These are phyloP conservation scores for Shinisaurus crocodilurus DNA, from an alignment of 2,113 vertebrate genomes.

Conservation along the genomic window DNA sequence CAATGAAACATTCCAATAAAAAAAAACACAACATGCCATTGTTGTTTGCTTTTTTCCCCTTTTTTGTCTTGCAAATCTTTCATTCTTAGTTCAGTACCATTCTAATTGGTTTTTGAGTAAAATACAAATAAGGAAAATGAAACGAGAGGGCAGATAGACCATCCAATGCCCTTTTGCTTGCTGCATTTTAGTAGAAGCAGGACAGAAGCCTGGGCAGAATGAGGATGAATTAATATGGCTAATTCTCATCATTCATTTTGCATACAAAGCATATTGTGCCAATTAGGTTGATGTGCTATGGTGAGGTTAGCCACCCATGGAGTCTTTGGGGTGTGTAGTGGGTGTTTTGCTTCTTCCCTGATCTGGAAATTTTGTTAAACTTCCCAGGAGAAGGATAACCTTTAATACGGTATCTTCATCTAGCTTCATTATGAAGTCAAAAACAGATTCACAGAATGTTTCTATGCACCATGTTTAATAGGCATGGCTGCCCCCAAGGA, in stretches of 20 bases:
- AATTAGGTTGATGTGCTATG: not conserved
- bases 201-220: not conserved
- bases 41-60: not conserved
- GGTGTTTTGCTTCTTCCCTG: not conserved
- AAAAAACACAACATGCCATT: not conserved
- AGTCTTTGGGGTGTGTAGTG: not conserved
- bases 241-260: not conserved
- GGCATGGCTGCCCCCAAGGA: not conserved
- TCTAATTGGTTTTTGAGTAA: not conserved
- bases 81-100: not conserved
- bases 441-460: not conserved
- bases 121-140: not conserved
- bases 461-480: not conserved
- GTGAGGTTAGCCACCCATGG: not conserved
- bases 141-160: not conserved
- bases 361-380: too few species aligned
- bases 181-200: not conserved
- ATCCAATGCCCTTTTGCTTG: not conserved
- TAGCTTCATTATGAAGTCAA: not conserved
- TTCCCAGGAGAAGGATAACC: not conserved
- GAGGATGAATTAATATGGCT: not conserved
- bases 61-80: not conserved
- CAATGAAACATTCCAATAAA: not conserved
- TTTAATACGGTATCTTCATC: not conserved
- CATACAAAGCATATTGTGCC: not conserved